Evolutionary conservation across 2,888 invertebrate species (phyloP).

Genomic region (Trissolcus japonicus): DNA sequence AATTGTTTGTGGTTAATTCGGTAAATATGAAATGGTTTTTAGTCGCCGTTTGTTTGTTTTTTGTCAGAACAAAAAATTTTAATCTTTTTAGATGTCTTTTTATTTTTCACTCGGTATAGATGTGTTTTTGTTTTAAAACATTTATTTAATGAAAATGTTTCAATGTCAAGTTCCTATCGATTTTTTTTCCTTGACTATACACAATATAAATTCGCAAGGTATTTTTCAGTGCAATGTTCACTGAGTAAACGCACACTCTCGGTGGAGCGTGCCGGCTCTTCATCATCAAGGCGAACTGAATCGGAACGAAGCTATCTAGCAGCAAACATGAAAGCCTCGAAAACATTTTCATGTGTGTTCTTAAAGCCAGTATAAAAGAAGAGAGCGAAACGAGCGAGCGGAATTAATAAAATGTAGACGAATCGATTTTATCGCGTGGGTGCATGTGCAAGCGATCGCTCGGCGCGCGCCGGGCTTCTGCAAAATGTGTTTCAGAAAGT

Average conservation of each 20-base stretch:
- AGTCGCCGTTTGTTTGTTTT: no score
- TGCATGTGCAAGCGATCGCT: background rate
- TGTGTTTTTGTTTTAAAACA: no score
- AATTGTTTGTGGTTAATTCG: no score
- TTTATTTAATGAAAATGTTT: background rate
- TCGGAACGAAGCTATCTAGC: constrained; percentile 30
- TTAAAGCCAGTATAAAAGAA: constrained; percentile 11
- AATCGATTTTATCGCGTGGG: constrained; percentile 16
- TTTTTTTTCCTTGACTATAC: no score
- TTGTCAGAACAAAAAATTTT: no score
- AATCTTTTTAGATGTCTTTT: no score
- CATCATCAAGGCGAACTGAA: constrained; percentile 27
- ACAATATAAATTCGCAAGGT: background rate
- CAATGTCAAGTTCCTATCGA: constrained; percentile 41
- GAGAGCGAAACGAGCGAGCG: constrained; percentile 6
- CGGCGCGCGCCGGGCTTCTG: background rate
- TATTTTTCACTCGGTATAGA: no score
- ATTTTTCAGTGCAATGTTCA: constrained; percentile 8
- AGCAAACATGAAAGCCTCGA: constrained; percentile 1
- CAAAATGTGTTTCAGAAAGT: constrained; percentile 6
- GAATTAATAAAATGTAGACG: constrained; percentile 12
- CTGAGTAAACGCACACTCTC: background rate
- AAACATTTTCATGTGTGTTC: constrained; percentile 20
- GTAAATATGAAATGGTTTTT: no score
- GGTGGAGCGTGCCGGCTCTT: constrained; percentile 4